phyloP scores from a whole-genome alignment of 2,888 invertebrate genomes.

The Polydrusus cervinus region DNA sequence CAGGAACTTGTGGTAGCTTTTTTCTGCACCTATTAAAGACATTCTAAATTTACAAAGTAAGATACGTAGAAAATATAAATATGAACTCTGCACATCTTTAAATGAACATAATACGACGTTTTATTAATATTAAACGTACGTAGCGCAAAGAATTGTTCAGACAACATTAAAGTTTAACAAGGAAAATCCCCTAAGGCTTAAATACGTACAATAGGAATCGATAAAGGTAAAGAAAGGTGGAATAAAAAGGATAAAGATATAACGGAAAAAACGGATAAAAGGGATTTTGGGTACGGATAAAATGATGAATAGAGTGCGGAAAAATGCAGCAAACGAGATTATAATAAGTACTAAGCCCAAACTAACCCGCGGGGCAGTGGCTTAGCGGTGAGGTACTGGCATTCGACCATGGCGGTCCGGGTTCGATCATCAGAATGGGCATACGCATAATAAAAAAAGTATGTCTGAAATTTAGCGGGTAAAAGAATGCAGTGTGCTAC shows the following conservation, averaged over 20 bases:
- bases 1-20: too few species aligned
- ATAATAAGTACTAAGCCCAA: too few species aligned
- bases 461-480: too few species aligned
- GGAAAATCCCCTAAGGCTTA: conserved; percentile 5
- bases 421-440: too few species aligned
- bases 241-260: not conserved
- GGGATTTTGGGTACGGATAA: not conserved
- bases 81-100: not conserved
- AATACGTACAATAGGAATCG: conserved; percentile 12
- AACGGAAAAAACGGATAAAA: not conserved
- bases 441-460: too few species aligned
- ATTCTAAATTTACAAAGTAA: too few species aligned
- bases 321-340: not conserved
- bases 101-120: not conserved
- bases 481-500: too few species aligned
- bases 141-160: not conserved
- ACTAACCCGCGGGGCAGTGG: too few species aligned
- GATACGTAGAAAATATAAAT: not conserved
- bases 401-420: too few species aligned
- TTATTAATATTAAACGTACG: conserved; percentile 1
- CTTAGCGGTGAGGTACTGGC: too few species aligned
- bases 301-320: not conserved
- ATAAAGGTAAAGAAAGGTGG: not conserved
- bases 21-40: too few species aligned
- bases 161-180: conserved; percentile 14